Percentiles rank a stretch among this genome's conserved stretches.
Conservation (phyloP, 1,140 invertebrate genomes). For the Saccostrea glomerata region DNA sequence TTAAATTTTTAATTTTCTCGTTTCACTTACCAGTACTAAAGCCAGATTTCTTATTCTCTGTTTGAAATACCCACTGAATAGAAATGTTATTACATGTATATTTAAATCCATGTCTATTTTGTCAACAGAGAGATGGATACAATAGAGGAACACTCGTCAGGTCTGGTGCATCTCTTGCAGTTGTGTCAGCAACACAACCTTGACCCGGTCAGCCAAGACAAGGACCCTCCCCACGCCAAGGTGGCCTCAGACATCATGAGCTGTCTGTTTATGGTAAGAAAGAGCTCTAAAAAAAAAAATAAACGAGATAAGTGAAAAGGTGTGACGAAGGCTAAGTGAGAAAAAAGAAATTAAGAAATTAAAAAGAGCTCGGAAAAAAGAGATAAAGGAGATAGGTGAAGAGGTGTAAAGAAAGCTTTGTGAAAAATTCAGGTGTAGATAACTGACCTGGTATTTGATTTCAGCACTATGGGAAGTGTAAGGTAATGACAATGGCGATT, state of each 20-base stretch:
- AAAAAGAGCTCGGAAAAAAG: too few relatives aligned
- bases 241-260: conserved; percentile 96
- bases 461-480: conserved; percentile 92
- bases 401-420: too few relatives aligned
- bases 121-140: conserved; percentile 88
- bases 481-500: conserved; percentile 91
- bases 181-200: conserved; percentile 93
- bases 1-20: too few relatives aligned
- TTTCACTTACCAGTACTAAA: background rate
- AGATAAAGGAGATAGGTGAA: too few relatives aligned
- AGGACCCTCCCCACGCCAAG: conserved; percentile 96
- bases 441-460: conserved; percentile 52
- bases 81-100: background rate
- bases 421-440: too few relatives aligned
- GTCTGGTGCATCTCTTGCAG: conserved; percentile 90
- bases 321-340: too few relatives aligned
- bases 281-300: background rate
- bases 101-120: background rate
- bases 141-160: conserved; percentile 90
- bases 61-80: background rate
- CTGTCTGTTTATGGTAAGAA: conserved; percentile 92
- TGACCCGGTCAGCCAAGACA: conserved; percentile 87
- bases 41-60: background rate
- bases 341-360: too few relatives aligned
- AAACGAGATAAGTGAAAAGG: too few relatives aligned